Base-by-base conservation (phyloP, 1,140 invertebrate species). In the Drosophila pseudoananassae region DNA sequence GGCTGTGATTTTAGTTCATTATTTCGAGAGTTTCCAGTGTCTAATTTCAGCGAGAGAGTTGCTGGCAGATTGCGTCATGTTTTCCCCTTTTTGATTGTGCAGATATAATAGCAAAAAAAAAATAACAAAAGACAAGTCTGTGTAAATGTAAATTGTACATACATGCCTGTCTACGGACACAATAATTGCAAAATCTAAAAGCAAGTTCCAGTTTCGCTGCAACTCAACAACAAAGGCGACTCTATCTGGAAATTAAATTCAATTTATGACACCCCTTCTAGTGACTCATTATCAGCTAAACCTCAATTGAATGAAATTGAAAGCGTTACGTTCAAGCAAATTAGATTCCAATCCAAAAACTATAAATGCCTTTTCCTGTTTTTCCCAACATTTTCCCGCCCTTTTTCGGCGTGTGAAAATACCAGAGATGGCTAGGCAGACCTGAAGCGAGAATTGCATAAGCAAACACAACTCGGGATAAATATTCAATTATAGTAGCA, bases 381-480 rank as follows among this genome's bases (percentile, higher is more conserved):
- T 55, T 68, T 55, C 50, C 63, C 15, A 25, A 25, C 47, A 51
- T 31, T 51, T 50, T 10, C 20, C 20, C 20, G 47, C 69, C 60
- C 60, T 74, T 78, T 69, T 57, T 56, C 36, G 66, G 58, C 81
- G 82, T 84, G 81, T 81, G 80, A 84, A 84, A 85, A 80, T 50
- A 33, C 46, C 36, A 25, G 60, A 36, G 25, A 43, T 74, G 52
- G 58, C 23, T 4, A 25, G 36, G n/a, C 61, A 73, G 73, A 74
- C 60, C 46, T 65, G 47, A 72, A 72, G 54, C 43, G 80, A 69
- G 55, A 65, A 79, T 85, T 87, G 74, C 81, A 87, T 81, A 81
- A 82, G 76, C 70, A 72, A 76, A 82, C 15, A 12, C 29, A 23
- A 31, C 6, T 15, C 2, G 7, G 14, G 33, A 38, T 55, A 33